Percentiles rank a stretch among this genome's conserved stretches.
Evolutionary conservation across 2,888 invertebrate genomes (phyloP).

Genomic region (Resseliella maxima): DNA sequence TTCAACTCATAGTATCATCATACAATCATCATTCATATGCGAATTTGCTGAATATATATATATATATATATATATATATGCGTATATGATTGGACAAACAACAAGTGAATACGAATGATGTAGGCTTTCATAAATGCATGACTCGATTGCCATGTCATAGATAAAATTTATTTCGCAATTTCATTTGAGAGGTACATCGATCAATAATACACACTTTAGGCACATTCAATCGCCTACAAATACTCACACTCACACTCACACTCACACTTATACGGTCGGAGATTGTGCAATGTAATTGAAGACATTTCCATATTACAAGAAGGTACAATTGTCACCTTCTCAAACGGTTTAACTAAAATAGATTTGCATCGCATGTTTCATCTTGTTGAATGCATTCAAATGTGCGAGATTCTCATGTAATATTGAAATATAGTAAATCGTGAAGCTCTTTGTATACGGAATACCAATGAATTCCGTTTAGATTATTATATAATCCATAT

Average conservation of each 20-base stretch:
- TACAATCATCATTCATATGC: conserved; percentile 20
- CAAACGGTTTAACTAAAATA: neutral
- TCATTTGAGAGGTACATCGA: neutral
- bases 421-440: conserved; percentile 30
- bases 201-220: neutral
- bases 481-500: neutral
- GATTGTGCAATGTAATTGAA: conserved; percentile 12
- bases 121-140: conserved; percentile 28
- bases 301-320: conserved; percentile 51
- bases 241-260: neutral
- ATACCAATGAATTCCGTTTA: conserved; percentile 17
- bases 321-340: conserved; percentile 32
- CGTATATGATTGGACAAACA: conserved; percentile 46
- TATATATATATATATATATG: no score
- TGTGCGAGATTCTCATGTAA: conserved; percentile 1
- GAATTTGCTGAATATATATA: neutral
- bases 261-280: neutral
- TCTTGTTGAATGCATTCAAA: neutral
- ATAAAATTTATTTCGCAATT: conserved; percentile 46
- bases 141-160: neutral
- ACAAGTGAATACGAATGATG: conserved; percentile 27
- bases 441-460: neutral
- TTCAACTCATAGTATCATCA: conserved; percentile 27
- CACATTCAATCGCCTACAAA: neutral
- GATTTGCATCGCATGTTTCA: conserved; percentile 36